These are phyloP conservation scores for Garra rufa DNA, from an alignment of 2,113 vertebrate species.

Conservation along the genomic window DNA sequence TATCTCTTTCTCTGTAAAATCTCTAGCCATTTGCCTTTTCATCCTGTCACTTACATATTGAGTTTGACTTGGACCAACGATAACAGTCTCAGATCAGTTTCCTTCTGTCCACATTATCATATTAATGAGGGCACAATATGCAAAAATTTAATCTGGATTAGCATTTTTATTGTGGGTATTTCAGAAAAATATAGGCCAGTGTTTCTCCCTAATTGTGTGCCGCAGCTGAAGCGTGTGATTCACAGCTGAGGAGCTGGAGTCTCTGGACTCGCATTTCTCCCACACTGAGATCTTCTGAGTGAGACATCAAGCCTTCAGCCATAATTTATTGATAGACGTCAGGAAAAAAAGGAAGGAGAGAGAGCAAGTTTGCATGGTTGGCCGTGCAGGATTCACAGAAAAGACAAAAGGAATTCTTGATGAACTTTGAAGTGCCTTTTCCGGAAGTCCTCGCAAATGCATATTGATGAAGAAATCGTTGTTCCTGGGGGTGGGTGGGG, in stretches of 20 bases:
- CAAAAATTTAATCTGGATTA: neutral
- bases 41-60: neutral
- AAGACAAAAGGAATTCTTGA: slow-evolving; percentile 97
- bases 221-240: neutral
- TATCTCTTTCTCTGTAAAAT: neutral
- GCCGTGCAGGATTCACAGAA: slow-evolving; percentile 81
- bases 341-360: slow-evolving; percentile 74
- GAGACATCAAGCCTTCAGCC: slow-evolving; percentile 88
- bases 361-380: slow-evolving; percentile 40
- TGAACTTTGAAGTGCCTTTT: slow-evolving; percentile 98
- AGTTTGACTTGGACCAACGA: neutral
- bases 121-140: neutral
- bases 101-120: neutral
- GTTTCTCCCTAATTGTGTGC: neutral
- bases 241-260: slow-evolving; percentile 24
- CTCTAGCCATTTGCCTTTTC: neutral
- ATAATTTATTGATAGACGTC: slow-evolving; percentile 94
- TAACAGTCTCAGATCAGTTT: neutral
- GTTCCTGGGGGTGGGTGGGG: no score
- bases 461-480: slow-evolving; percentile 99
- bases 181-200: neutral
- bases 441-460: slow-evolving; percentile 95
- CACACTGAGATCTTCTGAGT: slow-evolving; percentile 74
- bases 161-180: neutral
- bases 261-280: slow-evolving; percentile 19